A percentile compares a stretch with the other conserved stretches of the same genome.
Evolutionary conservation across 2,113 vertebrate genomes (phyloP).

Genomic region (Albula glossodonta): DNA sequence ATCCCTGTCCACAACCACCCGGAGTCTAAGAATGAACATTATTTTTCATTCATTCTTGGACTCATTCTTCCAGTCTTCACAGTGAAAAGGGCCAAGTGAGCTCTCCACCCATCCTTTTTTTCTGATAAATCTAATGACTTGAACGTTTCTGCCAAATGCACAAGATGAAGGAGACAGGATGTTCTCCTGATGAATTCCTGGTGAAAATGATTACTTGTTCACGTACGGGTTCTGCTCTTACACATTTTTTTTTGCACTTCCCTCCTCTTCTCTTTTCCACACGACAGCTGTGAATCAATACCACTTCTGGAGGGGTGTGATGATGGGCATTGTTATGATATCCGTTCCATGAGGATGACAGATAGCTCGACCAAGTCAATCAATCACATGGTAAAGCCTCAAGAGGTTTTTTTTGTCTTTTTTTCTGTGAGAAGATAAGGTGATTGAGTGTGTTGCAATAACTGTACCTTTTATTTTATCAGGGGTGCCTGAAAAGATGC

Average conservation of each 20-base stretch:
- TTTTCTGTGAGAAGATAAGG: not conserved
- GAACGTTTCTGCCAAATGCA: not conserved
- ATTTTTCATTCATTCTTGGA: not conserved
- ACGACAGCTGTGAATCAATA: slow-evolving; percentile 3
- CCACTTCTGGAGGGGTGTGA: not conserved
- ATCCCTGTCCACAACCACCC: not conserved
- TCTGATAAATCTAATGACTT: not conserved
- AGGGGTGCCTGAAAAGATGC: not conserved
- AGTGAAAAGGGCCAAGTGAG: not conserved
- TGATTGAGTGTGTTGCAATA: not conserved
- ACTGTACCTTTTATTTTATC: not conserved
- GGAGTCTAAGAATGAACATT: not conserved
- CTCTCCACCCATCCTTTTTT: not conserved
- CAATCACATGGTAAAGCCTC: not conserved
- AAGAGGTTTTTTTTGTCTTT: not conserved
- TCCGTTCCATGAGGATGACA: not conserved
- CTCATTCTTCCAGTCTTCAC: not conserved
- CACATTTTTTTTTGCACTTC: not conserved
- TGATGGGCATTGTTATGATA: not conserved
- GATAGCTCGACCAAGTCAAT: slow-evolving; percentile 7
- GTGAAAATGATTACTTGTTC: not conserved
- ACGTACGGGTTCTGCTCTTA: not conserved
- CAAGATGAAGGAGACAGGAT: not conserved
- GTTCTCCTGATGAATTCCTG: not conserved
- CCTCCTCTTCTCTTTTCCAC: not conserved